Percentiles rank a stretch among this genome's conserved stretches.
These are phyloP conservation scores for Tachysurus fulvidraco DNA, from an alignment of 2,113 vertebrate genomes.

Conservation along the genomic window DNA sequence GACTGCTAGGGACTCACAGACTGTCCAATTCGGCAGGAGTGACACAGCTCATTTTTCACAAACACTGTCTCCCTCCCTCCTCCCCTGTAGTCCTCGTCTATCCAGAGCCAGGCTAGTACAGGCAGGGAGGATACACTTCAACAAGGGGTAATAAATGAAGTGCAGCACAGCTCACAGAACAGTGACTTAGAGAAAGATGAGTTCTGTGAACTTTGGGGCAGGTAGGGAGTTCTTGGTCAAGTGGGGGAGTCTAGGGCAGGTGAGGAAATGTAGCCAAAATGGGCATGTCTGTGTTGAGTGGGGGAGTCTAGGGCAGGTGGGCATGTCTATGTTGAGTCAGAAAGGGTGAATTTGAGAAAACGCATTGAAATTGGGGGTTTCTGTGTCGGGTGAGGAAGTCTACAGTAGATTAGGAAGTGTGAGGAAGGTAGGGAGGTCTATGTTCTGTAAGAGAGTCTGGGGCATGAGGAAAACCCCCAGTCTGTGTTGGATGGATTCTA, in stretches of 20 bases:
- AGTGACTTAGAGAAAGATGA: neutral
- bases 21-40: constrained; percentile 41
- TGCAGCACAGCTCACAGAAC: neutral
- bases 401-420: neutral
- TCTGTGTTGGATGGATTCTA: too few relatives aligned
- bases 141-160: neutral
- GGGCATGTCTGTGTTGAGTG: neutral
- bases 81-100: constrained; percentile 26
- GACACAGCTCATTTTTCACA: constrained; percentile 57
- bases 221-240: neutral
- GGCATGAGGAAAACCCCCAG: too few relatives aligned
- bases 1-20: constrained; percentile 41
- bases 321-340: too few relatives aligned
- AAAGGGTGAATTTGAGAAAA: too few relatives aligned
- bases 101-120: constrained; percentile 46
- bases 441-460: neutral
- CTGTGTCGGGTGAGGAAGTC: neutral
- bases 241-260: neutral
- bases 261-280: neutral
- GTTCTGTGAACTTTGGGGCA: too few relatives aligned
- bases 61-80: constrained; percentile 48
- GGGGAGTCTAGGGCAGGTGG: neutral
- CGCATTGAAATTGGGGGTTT: neutral
- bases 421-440: neutral
- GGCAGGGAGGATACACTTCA: constrained; percentile 11